Percentiles rank a stretch among this genome's conserved stretches.
Conservation (phyloP, 2,888 invertebrate genomes). For the Sceliomorpha sp. region DNA sequence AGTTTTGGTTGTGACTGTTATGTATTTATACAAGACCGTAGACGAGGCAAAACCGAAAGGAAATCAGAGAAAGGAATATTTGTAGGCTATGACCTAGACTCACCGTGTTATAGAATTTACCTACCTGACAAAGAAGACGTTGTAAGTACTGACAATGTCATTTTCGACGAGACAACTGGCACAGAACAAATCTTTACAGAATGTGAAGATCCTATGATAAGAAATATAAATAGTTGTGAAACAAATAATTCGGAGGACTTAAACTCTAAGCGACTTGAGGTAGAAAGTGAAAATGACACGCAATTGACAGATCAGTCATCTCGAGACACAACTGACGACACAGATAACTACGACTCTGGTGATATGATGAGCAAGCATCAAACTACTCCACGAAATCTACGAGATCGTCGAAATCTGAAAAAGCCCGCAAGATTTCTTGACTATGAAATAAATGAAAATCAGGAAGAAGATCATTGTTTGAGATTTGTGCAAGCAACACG, state of each 20-base stretch:
- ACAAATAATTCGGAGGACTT: too few species aligned
- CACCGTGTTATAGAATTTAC: constrained; percentile 53
- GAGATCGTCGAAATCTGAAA: constrained; percentile 50
- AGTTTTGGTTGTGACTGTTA: constrained; percentile 58
- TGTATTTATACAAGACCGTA: constrained; percentile 49
- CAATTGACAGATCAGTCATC: too few species aligned
- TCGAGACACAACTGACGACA: too few species aligned
- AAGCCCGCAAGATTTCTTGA: constrained; percentile 43
- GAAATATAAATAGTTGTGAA: neutral
- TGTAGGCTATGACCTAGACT: constrained; percentile 60
- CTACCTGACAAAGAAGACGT: constrained; percentile 44
- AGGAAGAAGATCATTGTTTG: neutral
- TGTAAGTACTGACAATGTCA: constrained; percentile 51
- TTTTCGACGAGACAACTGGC: constrained; percentile 42
- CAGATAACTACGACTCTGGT: too few species aligned
- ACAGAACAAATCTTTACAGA: constrained; percentile 45
- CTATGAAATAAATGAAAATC: constrained; percentile 21
- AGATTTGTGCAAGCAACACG: too few species aligned
- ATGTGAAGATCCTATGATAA: constrained; percentile 37
- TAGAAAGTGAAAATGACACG: too few species aligned
- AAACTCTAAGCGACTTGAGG: neutral
- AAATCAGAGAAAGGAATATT: constrained; percentile 60
- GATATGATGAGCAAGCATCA: neutral
- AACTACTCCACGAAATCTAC: constrained; percentile 19
- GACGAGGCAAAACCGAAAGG: constrained; percentile 48